Base-by-base conservation (phyloP, 64 coral and sea anemone genomes). In the Stichodactyla helianthus region DNA sequence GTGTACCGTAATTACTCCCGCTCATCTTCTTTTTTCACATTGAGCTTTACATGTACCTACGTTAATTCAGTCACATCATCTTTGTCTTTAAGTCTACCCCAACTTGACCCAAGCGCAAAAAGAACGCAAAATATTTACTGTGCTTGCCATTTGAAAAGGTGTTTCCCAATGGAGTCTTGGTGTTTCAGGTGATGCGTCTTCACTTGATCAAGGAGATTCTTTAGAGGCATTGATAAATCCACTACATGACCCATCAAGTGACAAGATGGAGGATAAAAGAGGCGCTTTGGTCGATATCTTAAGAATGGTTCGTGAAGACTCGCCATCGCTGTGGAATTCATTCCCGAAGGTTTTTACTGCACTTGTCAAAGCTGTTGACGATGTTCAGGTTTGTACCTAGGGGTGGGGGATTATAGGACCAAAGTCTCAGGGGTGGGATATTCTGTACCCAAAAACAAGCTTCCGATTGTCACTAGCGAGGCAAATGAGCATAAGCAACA, bases 181-280 rank as follows among this genome's bases (percentile, higher is more conserved):
- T 65, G 17, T 51, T 55, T 50, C 31, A 67, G 13, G 15, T 76
- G 88, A 84, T 84, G 52, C 35, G 8, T 89, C 82, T 12, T 11
- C 68, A 13, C 16, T 84, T 17, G 88, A 89, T 55, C 28, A 86
- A 51, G 74, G 51, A 19, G 77, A 74, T 7, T 74, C 68, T 13
- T 9, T 74, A 55, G 20, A 44, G 22, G 6, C 5, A 14, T 81
- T 92, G 5, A 54, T 92, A 74, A 79, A 62, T 18, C 90, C 90
- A 12, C 27, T 92, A 16, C 77, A 79, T 23, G 84, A 85, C 20
- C 90, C 90, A 14, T 92, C 90, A 17, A 86, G 90, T 60, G 86
- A 87, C 52, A 82, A 87, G 27, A 82, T 86, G 10, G 90, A 92
- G 6, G 90, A 92, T 4, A 92, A 87, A 44, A 80, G 86, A 82